phyloP scores from a whole-genome alignment of 1,140 invertebrate genomes.

The Chrysoperla carnea region DNA sequence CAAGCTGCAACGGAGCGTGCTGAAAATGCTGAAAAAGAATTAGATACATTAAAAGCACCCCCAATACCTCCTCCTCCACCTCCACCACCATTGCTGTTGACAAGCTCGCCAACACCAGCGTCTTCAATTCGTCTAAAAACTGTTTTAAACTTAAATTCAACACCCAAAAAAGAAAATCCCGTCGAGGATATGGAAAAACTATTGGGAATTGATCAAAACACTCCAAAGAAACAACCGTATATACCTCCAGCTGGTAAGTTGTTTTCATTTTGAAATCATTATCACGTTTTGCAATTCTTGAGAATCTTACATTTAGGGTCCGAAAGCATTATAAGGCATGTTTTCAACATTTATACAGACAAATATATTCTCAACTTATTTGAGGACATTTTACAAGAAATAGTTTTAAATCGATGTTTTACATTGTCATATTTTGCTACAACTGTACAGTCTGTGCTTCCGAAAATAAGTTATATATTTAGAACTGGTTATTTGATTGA shows the following conservation, averaged over 20 bases:
- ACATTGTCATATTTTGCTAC: too few relatives aligned
- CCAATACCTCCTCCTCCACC: conserved; percentile 24
- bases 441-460: too few relatives aligned
- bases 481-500: too few relatives aligned
- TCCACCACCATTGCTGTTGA: conserved; percentile 22
- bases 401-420: too few relatives aligned
- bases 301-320: too few relatives aligned
- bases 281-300: too few relatives aligned
- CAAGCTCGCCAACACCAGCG: conserved; percentile 19
- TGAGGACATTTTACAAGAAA: too few relatives aligned
- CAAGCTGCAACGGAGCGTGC: conserved; percentile 37
- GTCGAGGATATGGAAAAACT: conserved; percentile 38
- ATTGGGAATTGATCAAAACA: conserved; percentile 29
- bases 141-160: conserved; percentile 12
- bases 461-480: too few relatives aligned
- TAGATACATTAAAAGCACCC: conserved; percentile 16
- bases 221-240: conserved; percentile 15
- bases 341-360: too few relatives aligned
- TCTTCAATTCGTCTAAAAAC: conserved; percentile 7
- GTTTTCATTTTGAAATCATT: too few relatives aligned
- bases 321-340: too few relatives aligned
- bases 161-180: conserved; percentile 18
- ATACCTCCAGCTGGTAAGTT: conserved; percentile 18
- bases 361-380: too few relatives aligned
- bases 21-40: conserved; percentile 35